Conservation (phyloP, 2,888 invertebrate species). For the Nasonovia ribisnigri region DNA sequence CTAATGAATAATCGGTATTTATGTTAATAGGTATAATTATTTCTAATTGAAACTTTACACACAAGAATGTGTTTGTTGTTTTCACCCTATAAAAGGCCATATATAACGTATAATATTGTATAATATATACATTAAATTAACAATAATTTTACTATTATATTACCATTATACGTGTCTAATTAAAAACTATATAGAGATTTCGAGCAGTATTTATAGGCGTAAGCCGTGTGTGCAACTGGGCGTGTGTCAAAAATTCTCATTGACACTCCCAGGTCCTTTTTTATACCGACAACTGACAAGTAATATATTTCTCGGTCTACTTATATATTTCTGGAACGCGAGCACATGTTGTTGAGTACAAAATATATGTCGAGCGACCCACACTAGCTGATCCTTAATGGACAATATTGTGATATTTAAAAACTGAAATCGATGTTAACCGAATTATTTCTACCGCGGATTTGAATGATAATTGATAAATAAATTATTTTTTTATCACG, state of each 20-base stretch:
- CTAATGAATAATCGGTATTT: neutral
- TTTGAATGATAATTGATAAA: neutral
- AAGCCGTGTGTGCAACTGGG: neutral
- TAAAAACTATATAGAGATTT: neutral
- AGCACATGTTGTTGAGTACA: neutral
- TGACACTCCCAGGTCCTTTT: slow-evolving; percentile 21
- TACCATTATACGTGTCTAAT: neutral
- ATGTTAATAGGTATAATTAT: neutral
- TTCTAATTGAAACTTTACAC: neutral
- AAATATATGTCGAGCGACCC: neutral
- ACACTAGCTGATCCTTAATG: neutral
- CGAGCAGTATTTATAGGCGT: neutral
- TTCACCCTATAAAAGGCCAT: neutral
- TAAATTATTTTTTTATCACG: neutral
- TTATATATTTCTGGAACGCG: neutral
- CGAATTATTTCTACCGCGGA: neutral
- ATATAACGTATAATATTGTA: neutral
- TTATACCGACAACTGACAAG: neutral
- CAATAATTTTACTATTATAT: neutral
- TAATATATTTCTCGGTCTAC: neutral
- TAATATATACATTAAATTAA: neutral
- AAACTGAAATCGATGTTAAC: neutral
- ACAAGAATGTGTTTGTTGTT: neutral
- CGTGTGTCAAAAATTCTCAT: slow-evolving; percentile 8
- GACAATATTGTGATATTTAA: neutral